Base-by-base conservation (phyloP, 1,140 invertebrate genomes). In the Cataglyphis hispanica region DNA sequence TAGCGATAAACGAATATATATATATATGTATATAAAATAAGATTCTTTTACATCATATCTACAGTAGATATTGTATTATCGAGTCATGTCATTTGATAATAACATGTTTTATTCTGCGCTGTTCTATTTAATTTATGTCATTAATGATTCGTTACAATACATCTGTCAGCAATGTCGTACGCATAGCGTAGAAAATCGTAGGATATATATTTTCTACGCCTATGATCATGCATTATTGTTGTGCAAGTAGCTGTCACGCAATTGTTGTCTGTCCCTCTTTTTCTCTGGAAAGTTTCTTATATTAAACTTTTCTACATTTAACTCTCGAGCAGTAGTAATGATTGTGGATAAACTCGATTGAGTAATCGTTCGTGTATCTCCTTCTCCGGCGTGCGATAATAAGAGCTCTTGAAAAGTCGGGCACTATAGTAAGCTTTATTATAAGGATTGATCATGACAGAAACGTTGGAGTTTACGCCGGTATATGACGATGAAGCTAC, bases 401-500 rank as follows among this genome's bases (percentile, higher is more conserved):
- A 46, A 46, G 13, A 67, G 13, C 13, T 53, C 7, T 25, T 10
- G 25, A 13, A 31, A 31, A 31, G 11, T 56, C 25, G 64, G 25
- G 22, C 40, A 5, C n/a, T 31, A 5, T 27, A 8, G 11, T 3
- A 31, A 72, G 11, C 25, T 50, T 3, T 13, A 40, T 0, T 27
- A 7, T 34, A 50, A 11, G 13, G 7, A 31, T 8, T 7, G 0
- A 27, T 58, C 19, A 94, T 94, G 93, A 87, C 91, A 76, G 60
- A 90, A 67, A 78, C 19, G 1, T 0, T 50, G 27, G n/a, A 87
- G 4, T 93, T 91, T 53, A 85, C 74, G 4, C 61, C 91, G 22
- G 84, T 91, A 25, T 94, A 94, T 40, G 89, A 92, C 46, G 81
- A 91, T 22, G 78, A 85, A 37, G 92, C 78, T 3, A 25, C 43